phyloP scores from a whole-genome alignment of 2,113 vertebrate species.

The Cisticola juncidis region DNA sequence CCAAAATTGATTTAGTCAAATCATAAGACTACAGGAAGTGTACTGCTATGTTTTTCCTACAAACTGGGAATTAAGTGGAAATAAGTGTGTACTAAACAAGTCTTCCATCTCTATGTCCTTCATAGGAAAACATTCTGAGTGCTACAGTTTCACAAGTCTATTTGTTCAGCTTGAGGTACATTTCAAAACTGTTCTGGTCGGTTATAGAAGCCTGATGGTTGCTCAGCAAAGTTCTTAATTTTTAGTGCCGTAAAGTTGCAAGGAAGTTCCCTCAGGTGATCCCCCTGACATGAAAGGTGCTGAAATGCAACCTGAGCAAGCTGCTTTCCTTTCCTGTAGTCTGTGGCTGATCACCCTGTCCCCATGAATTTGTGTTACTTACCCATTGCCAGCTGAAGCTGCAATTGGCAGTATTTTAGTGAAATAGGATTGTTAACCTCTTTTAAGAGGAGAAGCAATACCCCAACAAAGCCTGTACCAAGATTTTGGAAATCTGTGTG shows the following conservation, averaged over 20 bases:
- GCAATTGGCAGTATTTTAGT: not conserved
- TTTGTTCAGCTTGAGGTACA: slow-evolving; percentile 2
- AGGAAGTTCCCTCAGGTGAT: not conserved
- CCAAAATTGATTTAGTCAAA: not conserved
- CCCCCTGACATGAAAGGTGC: not conserved
- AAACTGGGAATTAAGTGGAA: not conserved
- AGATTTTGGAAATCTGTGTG: not conserved
- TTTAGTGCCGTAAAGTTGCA: not conserved
- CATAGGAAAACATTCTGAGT: not conserved
- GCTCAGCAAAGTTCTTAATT: slow-evolving; percentile 5
- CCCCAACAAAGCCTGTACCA: not conserved
- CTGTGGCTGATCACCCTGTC: not conserved
- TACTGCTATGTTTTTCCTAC: not conserved
- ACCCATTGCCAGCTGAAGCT: not conserved
- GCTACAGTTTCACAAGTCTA: not conserved
- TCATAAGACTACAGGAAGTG: not conserved
- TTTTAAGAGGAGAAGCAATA: not conserved
- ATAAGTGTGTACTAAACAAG: not conserved
- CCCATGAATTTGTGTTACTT: not conserved
- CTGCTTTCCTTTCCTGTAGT: not conserved
- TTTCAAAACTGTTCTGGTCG: slow-evolving; percentile 20
- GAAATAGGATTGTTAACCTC: not conserved
- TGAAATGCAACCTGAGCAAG: not conserved
- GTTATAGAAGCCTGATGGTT: slow-evolving; percentile 11
- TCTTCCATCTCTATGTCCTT: not conserved